These are phyloP conservation scores for Heliangelus exortis DNA, from an alignment of 2,797 vertebrate genomes.

Conservation along the genomic window DNA sequence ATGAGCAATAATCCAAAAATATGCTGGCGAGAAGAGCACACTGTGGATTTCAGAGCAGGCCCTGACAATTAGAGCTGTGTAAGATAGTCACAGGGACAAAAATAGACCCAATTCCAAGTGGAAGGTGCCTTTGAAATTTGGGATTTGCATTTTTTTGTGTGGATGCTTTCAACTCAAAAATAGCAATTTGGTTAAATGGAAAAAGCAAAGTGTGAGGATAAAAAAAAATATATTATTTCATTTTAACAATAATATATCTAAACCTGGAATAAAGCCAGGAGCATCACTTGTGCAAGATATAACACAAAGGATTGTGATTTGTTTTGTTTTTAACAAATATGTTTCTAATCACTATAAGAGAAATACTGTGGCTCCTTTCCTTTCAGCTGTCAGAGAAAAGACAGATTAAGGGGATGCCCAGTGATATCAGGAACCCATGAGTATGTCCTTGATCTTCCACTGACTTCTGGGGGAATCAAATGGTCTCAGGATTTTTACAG, in stretches of 20 bases:
- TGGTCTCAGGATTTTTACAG: not conserved
- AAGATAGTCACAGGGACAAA: constrained; percentile 55
- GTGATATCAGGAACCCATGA: not conserved
- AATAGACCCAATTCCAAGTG: constrained; percentile 50
- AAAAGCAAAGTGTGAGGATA: not conserved
- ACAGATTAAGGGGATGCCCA: not conserved
- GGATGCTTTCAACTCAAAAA: constrained; percentile 19
- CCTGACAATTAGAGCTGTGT: constrained; percentile 54
- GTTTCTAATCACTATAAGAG: not conserved
- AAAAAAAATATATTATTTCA: constrained; percentile 31
- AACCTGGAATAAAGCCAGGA: not conserved
- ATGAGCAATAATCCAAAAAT: constrained; percentile 67
- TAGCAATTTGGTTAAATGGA: not conserved
- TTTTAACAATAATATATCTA: constrained; percentile 10
- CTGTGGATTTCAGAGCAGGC: constrained; percentile 29
- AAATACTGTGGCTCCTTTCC: not conserved
- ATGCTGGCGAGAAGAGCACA: not conserved
- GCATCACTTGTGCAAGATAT: not conserved
- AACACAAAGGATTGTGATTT: not conserved
- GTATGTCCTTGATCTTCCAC: not conserved
- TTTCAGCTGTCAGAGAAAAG: not conserved
- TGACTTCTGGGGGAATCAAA: not conserved
- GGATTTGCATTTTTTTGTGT: constrained; percentile 38
- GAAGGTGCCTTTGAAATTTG: constrained; percentile 65
- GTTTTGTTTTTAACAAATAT: constrained; percentile 6